These are phyloP conservation scores for Falco biarmicus DNA, from an alignment of 2,797 vertebrate species.

Conservation along the genomic window DNA sequence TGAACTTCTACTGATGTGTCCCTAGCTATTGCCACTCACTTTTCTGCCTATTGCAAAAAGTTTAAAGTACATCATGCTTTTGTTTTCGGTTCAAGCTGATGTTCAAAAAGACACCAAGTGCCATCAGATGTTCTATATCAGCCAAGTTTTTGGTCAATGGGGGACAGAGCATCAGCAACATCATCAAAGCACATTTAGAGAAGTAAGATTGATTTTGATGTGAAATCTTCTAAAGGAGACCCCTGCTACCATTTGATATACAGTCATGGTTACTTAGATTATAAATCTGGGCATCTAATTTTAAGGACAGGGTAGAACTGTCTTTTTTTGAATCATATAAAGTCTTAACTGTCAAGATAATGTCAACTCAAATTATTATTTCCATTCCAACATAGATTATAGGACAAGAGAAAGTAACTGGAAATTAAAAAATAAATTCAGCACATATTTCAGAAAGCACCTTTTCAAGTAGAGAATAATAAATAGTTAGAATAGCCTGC, in stretches of 20 bases:
- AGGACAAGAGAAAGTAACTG: slow-evolving; percentile 68
- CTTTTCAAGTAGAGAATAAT: slow-evolving; percentile 76
- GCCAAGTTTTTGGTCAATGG: not conserved
- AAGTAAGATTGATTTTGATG: not conserved
- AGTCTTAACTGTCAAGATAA: slow-evolving; percentile 72
- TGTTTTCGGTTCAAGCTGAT: not conserved
- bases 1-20: not conserved
- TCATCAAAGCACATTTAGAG: not conserved
- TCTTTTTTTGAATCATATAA: slow-evolving; percentile 59
- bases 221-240: not conserved
- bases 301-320: slow-evolving; percentile 55
- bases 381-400: slow-evolving; percentile 70
- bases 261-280: not conserved
- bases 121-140: not conserved
- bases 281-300: slow-evolving; percentile 54
- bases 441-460: slow-evolving; percentile 74
- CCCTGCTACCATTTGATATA: slow-evolving; percentile 34
- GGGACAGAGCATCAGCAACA: not conserved
- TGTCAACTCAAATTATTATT: slow-evolving; percentile 74
- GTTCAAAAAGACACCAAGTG: not conserved
- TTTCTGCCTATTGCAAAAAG: not conserved
- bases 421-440: slow-evolving; percentile 78
- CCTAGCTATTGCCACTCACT: not conserved
- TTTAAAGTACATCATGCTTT: not conserved
- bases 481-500: slow-evolving; percentile 71